phyloP scores from a whole-genome alignment of 2,888 invertebrate genomes.

The Scaptomyza polygonia region DNA sequence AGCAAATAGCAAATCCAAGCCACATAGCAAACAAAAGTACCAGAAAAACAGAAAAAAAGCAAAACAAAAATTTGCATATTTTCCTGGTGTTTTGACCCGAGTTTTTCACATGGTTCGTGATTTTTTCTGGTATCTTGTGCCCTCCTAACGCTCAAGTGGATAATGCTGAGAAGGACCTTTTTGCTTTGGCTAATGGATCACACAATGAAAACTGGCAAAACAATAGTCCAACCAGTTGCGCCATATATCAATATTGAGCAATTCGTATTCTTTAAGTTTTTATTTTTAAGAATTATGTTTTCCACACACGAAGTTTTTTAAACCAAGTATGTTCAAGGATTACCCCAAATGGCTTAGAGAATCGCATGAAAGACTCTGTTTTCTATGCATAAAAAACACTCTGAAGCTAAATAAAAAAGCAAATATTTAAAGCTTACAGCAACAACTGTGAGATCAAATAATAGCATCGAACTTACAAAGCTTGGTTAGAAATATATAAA shows the following conservation, averaged over 20 bases:
- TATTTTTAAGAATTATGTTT: slow-evolving; percentile 2
- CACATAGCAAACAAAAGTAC: slow-evolving; percentile 37
- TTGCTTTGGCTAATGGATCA: slow-evolving; percentile 67
- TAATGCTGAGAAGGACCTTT: slow-evolving; percentile 59
- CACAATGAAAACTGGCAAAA: slow-evolving; percentile 37
- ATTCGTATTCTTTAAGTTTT: slow-evolving; percentile 1
- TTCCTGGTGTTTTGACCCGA: slow-evolving; percentile 16
- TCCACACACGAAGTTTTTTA: background rate
- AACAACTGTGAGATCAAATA: background rate
- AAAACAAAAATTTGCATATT: slow-evolving; percentile 64
- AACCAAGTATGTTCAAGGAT: slow-evolving; percentile 12
- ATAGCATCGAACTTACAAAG: too few relatives aligned
- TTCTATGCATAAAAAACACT: too few relatives aligned
- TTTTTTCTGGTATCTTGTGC: slow-evolving; percentile 26
- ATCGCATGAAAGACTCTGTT: background rate
- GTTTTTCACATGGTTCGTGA: slow-evolving; percentile 39
- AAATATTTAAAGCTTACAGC: background rate
- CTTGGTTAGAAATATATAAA: background rate
- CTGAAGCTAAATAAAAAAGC: too few relatives aligned
- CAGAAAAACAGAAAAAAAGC: slow-evolving; percentile 26
- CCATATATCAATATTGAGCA: slow-evolving; percentile 26
- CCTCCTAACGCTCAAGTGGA: slow-evolving; percentile 30
- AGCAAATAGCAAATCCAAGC: slow-evolving; percentile 54
- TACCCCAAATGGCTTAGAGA: background rate
- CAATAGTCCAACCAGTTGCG: slow-evolving; percentile 1